Base-by-base conservation (phyloP, 2,888 invertebrate species). In the Apomyelois bistriatella region DNA sequence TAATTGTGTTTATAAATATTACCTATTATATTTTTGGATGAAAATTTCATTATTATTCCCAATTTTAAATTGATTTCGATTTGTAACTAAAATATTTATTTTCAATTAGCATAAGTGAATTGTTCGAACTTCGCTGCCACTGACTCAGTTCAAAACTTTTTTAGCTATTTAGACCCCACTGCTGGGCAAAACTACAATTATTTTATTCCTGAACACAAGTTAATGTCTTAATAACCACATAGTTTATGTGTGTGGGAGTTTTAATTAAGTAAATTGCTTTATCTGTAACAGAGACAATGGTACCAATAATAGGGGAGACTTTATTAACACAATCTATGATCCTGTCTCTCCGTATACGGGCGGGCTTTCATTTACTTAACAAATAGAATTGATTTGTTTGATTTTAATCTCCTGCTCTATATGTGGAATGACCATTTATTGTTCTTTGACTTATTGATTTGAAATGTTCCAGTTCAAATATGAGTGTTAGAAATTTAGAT, bases 241-340 rank as follows among this genome's bases (percentile, higher is more conserved):
- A 75, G 60, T 64, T 67, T 70, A 62, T 56, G 55, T 62, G 77
- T 77, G 82, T 82, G 81, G 77, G 74, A 72, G 79, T 79, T 83
- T 84, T 90, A 90, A 90, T 90, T 89, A 89, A 83, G 78, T 86
- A 86, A 89, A 90, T 90, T 87, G 82, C 87, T 90, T 84, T 88
- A 90, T 89, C 88, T 82, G 59, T 62, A 64, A 58, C 58, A 74
- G 79, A 88, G 85, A 90, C 89, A 90, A 89, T 84, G 68, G 79
- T 62, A 63, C 61, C 70, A 57, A 71, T 79, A 74, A 77, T 78
- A 76, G 79, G 84, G 80, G 79, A 74, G 72, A 51, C 76, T 82
- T 81, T 83, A 85, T 82, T 83, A 82, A 82, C 76, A 71, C 76
- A 66, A 66, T 70, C 62, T 60, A 59, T 62, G 79, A 77, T 78